Evolutionary conservation across 1,140 invertebrate species (phyloP), one percentile per base, ranked within the genome.

Genomic region (Bombyx mori): DNA sequence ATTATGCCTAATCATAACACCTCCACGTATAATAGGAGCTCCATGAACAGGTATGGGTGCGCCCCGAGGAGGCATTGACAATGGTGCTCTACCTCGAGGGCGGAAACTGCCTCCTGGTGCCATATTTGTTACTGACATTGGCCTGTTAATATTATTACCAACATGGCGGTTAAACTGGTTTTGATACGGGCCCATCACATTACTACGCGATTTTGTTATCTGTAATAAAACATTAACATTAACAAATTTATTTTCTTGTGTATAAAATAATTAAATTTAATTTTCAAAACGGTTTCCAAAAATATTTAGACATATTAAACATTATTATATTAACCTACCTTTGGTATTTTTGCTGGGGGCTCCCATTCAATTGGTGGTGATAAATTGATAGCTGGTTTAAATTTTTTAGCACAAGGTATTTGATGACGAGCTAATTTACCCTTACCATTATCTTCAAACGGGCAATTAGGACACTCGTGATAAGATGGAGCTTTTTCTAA

Each of bases 371-470:
- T 83, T 0, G 95, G 92, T 6, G 96, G 96, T 63, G 94, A 92
- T 62, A 97, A 71, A 79, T 97, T 97, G 42, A 92, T 88, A 57
- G 97, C 95, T 0, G 94, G 92, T 78, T 95, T 93, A 82, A 97
- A 98, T 79, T 96, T 96, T 83, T 97, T 97, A 12, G 92, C 90
- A 88, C 97, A 99, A 4, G 95, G 93, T n/a, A 94, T 90, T 60
- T 94, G 90, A 89, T 98, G 97, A 12, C 96, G 90, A 0, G 93
- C 95, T 54, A 98, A 85, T 88, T 98, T 97, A n/a, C 94, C 94
- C 83, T 98, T 98, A 57, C 95, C 94, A 76, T 97, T 97, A 70
- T 97, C 96, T 79, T 98, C 97, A 75, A 97, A 98, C 1, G 95
- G 94, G 90, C 97, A 99, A 73, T 97, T 95, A 0, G 95, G 92